These are phyloP conservation scores for mouse (Mus musculus) DNA, from an alignment of 2,113 vertebrate species.

Conservation along the genomic window GRCm39 chr3:148920001-148920500, in stretches of 20 bases:
- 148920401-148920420: neutral
- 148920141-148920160: slow-evolving; percentile 61
- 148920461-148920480: neutral
- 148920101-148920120: slow-evolving; percentile 54
- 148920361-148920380: slow-evolving; percentile 13
- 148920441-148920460: slow-evolving; percentile 1
- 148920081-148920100: slow-evolving; percentile 71
- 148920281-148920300: slow-evolving; percentile 4
- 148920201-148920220: slow-evolving; percentile 51
- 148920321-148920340: neutral
- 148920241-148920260: slow-evolving; percentile 58
- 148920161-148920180: slow-evolving; percentile 34
- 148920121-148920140: slow-evolving; percentile 41
- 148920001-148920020: slow-evolving; percentile 89
- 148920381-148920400: slow-evolving; percentile 21
- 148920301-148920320: slow-evolving; percentile 29
- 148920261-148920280: slow-evolving; percentile 57
- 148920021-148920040: slow-evolving; percentile 86
- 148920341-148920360: slow-evolving; percentile 32
- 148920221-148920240: slow-evolving; percentile 48
- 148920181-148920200: slow-evolving; percentile 32
- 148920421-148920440: neutral
- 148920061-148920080: slow-evolving; percentile 86
- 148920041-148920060: slow-evolving; percentile 86
- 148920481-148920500: neutral